Evolutionary conservation across 2,113 vertebrate species (phyloP), one percentile per base, ranked within the genome.

Genomic region (Pantherophis guttatus): DNA sequence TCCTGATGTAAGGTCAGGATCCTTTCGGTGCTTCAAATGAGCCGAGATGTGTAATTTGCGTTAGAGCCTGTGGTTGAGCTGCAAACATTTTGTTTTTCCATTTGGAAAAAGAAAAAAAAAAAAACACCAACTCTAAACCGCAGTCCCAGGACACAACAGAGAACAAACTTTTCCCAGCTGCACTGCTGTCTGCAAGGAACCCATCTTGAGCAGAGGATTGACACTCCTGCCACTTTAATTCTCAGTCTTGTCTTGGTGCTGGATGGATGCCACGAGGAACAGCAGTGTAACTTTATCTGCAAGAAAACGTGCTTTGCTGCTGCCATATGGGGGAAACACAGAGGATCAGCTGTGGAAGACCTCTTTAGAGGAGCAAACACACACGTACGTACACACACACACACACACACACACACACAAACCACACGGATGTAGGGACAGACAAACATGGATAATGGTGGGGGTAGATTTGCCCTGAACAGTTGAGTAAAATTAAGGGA

Each of bases 111-210:
- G 15, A 39, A 55, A 3, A 15, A 5, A 15, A 15, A 55, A 55
- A 15, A 55, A 55, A 4, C 57, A 4, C 70, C 90, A 54, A 95
- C 89, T 94, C 92, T 92, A 95, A 89, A 89, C 93, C 62, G 0
- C 95, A 96, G 93, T 95, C 87, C 75, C 58, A 92, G 92, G 93
- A 93, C 90, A 96, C 94, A 94, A 54, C 48, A 39, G 6, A 11
- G 26, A 95, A 91, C 87, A 96, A 97, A 97, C 94, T 58, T 87
- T 92, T 96, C 95, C 95, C 95, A 96, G 94, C 96, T 97, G 93
- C 53, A 94, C 86, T 94, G 87, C 93, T 92, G 70, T 91, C 90
- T 91, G 87, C n/a, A 24, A 94, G 58, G 21, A 96, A 96, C 86
- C 26, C 59, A 90, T 93, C 24, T 26, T 26, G 94, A 94, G 92